Base-by-base conservation (phyloP, 1,140 invertebrate genomes). In the Arion vulgaris region DNA sequence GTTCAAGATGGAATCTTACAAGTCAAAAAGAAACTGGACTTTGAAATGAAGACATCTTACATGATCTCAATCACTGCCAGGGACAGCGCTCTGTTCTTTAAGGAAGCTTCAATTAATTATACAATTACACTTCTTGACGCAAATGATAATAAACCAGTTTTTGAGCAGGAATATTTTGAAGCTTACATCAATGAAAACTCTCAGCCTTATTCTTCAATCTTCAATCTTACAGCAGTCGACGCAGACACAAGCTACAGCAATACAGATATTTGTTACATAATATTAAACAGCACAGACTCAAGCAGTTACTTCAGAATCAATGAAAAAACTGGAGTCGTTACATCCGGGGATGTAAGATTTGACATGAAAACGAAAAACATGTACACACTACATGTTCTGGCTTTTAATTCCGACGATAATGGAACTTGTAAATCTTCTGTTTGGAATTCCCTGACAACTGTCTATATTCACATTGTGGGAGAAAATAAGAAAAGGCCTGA, bases 401-500 rank as follows among this genome's bases (percentile, higher is more conserved):
- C 97, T 0, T 94, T 95, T 11, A 98, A 98, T 93, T 96, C 97
- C 28, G 82, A 79, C 0, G 96, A 97, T 45, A n/a, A n/a, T n/a
- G 41, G 41, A 87, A 96, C 96, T 0, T 92, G 93, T 39, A 96
- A 94, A 41, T 96, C 94, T 86, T 95, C 95, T 68, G 73, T 75
- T 36, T 82, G 82, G 45, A 89, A 86, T 75, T 87, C 82, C 57
- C 95, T 94, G 51, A 95, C 95, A 1, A 94, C 94, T 85, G 94
- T 96, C 0, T 90, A 94, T 0, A 94, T 99, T 1, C 94, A 96
- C 87, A 95, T 99, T 15, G 96, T 95, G 0, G 97, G 97, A 0
- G 95, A 96, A 0, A 99, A 99, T 92, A 97, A 99, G 92, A 98
- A 94, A 89, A 97, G 95, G 92, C 98, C 98, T 0, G 95, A 95